Evolutionary conservation across 2,888 invertebrate species (phyloP).

Genomic region (Torymus texanus): DNA sequence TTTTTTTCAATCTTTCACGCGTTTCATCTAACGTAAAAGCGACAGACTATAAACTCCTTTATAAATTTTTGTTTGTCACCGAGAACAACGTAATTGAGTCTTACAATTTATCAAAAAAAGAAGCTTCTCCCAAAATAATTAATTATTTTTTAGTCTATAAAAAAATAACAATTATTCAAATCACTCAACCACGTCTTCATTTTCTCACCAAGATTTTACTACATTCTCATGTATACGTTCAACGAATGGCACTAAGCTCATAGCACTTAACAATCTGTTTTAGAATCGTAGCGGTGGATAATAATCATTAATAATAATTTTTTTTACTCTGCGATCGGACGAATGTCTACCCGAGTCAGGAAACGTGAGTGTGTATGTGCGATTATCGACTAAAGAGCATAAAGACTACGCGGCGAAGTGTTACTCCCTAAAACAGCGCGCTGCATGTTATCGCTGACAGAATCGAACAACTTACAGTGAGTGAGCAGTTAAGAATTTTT

Average conservation of each 20-base stretch:
- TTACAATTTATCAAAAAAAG: background rate
- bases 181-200: background rate
- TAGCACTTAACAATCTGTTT: conserved; percentile 46
- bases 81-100: conserved; percentile 3
- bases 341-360: background rate
- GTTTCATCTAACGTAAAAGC: conserved; percentile 1
- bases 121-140: conserved; percentile 29
- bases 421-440: background rate
- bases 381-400: conserved; percentile 39
- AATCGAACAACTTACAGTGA: conserved; percentile 46
- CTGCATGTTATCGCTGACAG: conserved; percentile 6
- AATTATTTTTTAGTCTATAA: conserved; percentile 43
- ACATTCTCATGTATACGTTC: conserved; percentile 5
- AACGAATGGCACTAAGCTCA: conserved; percentile 50
- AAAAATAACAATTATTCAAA: conserved; percentile 49
- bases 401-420: conserved; percentile 18
- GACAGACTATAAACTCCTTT: conserved; percentile 13
- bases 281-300: conserved; percentile 20
- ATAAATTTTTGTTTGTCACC: background rate
- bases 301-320: background rate
- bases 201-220: background rate
- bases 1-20: conserved; percentile 1
- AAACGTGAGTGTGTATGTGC: conserved; percentile 23
- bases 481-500: conserved; percentile 30
- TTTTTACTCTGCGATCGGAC: conserved; percentile 3